A percentile compares a stretch with the other conserved stretches of the same genome.
phyloP scores from a whole-genome alignment of 1,140 invertebrate species.

The Pseudomyrmex dendroicus region DNA sequence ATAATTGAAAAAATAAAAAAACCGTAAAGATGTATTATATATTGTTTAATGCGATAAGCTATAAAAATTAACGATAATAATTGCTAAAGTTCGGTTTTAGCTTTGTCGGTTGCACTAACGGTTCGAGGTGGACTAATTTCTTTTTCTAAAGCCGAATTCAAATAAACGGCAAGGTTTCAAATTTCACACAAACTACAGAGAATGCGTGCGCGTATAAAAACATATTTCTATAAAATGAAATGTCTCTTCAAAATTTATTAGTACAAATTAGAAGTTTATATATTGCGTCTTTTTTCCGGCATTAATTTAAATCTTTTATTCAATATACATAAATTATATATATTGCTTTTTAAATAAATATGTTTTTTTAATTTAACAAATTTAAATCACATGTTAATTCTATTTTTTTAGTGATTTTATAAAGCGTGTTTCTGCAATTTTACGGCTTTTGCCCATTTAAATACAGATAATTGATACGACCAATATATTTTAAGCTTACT shows the following conservation, averaged over 20 bases:
- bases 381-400: constrained; percentile 40
- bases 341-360: constrained; percentile 36
- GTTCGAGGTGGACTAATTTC: constrained; percentile 44
- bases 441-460: constrained; percentile 49
- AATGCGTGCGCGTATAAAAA: background rate
- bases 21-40: constrained; percentile 6
- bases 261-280: constrained; percentile 28
- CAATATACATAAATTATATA: constrained; percentile 49
- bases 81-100: constrained; percentile 36
- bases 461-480: constrained; percentile 61
- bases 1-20: constrained; percentile 12
- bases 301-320: constrained; percentile 1
- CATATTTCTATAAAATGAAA: constrained; percentile 11
- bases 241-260: constrained; percentile 26
- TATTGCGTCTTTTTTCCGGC: constrained; percentile 37
- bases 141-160: constrained; percentile 67
- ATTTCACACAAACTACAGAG: background rate
- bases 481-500: constrained; percentile 54
- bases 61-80: constrained; percentile 10
- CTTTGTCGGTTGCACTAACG: constrained; percentile 57
- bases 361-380: constrained; percentile 44
- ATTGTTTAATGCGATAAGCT: constrained; percentile 11
- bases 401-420: constrained; percentile 35
- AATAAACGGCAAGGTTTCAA: constrained; percentile 24
- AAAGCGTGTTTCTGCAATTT: constrained; percentile 48